These are phyloP conservation scores for Beroe ovata DNA, from an alignment of 37 sponge, comb jelly and placozoan genomes.

Conservation along the genomic window DNA sequence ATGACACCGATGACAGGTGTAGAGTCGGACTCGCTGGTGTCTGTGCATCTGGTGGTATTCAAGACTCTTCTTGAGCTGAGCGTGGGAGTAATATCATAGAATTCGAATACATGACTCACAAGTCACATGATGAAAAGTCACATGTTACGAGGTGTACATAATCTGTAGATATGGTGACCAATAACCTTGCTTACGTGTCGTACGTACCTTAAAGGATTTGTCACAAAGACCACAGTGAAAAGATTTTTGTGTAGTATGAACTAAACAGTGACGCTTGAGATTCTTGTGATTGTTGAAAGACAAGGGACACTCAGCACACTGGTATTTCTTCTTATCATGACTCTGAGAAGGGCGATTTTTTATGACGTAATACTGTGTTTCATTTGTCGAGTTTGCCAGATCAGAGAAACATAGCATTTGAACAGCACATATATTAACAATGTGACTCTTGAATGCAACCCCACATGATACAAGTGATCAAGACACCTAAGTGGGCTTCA, in stretches of 20 bases:
- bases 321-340: constrained; percentile 34
- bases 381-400: too few species aligned
- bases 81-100: too few species aligned
- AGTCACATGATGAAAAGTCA: too few species aligned
- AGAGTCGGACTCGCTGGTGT: constrained; percentile 20
- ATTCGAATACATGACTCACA: too few species aligned
- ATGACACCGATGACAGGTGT: constrained; percentile 6
- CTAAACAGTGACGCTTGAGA: background rate
- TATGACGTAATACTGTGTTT: too few species aligned
- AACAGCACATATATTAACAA: too few species aligned
- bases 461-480: too few species aligned
- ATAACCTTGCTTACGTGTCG: constrained; percentile 1
- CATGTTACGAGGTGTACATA: too few species aligned
- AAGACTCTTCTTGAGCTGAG: constrained; percentile 56
- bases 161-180: constrained; percentile 30
- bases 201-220: constrained; percentile 62
- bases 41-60: constrained; percentile 60
- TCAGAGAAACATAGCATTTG: too few species aligned
- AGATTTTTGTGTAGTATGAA: constrained; percentile 24
- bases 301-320: constrained; percentile 25
- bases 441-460: too few species aligned
- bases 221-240: constrained; percentile 52
- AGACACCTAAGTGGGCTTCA: too few species aligned
- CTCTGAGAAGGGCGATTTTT: background rate
- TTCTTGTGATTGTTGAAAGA: constrained; percentile 41